phyloP scores from a whole-genome alignment of 2,888 invertebrate species.

The Globia sparganii region DNA sequence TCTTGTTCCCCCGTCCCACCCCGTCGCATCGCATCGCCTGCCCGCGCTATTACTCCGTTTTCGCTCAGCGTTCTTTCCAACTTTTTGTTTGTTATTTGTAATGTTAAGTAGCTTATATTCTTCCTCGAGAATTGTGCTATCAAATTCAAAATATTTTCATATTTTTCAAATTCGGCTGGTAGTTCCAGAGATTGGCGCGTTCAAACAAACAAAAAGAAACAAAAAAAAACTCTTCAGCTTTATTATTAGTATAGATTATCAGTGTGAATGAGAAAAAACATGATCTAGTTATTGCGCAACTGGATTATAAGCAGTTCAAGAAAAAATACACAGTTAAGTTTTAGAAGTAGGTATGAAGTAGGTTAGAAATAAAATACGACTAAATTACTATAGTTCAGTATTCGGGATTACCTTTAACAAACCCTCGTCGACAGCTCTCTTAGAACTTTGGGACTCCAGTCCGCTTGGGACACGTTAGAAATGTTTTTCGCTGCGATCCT shows the following conservation, averaged over 20 bases:
- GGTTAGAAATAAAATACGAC: not conserved
- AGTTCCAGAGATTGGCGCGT: not conserved
- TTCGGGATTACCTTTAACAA: not conserved
- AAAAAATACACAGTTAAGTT: not conserved
- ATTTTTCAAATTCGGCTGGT: too few species aligned
- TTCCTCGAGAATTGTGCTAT: too few species aligned
- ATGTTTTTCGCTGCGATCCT: slow-evolving; percentile 21
- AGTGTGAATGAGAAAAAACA: not conserved
- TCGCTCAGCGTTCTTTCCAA: too few species aligned
- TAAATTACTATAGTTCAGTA: not conserved
- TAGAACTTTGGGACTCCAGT: slow-evolving; percentile 26
- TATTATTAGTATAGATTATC: not conserved
- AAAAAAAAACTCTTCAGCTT: not conserved
- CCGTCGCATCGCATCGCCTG: too few species aligned
- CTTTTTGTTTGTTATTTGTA: too few species aligned
- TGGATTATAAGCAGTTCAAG: not conserved
- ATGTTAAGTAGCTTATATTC: too few species aligned
- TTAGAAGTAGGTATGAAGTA: too few species aligned
- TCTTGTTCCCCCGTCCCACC: too few species aligned
- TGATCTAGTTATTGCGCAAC: not conserved
- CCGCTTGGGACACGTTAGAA: slow-evolving; percentile 31
- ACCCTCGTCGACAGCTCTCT: slow-evolving; percentile 3
- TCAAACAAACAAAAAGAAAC: not conserved
- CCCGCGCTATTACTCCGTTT: too few species aligned
- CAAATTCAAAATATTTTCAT: too few species aligned